Conservation (phyloP, 2,797 vertebrate genomes). For the Serranus cabrilla region DNA sequence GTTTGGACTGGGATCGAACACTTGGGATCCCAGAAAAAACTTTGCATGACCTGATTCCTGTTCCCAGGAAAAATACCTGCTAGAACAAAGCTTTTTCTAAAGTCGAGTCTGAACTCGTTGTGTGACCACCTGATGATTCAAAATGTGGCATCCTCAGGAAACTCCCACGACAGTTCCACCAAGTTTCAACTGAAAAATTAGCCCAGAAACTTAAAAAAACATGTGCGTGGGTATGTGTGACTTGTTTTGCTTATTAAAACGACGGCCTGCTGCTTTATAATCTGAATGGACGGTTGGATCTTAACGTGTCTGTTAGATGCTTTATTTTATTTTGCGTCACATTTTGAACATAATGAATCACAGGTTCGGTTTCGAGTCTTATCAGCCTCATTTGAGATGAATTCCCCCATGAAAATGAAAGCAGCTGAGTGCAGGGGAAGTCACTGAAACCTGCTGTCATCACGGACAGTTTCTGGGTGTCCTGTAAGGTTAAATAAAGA, state of each 20-base stretch:
- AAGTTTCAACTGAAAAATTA: background rate
- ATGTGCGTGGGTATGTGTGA: background rate
- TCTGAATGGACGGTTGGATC: background rate
- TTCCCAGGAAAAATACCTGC: rapidly evolving
- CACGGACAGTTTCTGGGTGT: background rate
- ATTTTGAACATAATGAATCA: background rate
- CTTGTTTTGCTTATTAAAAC: slow-evolving; percentile 7
- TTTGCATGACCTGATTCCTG: background rate
- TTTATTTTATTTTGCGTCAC: background rate
- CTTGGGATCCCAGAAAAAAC: background rate
- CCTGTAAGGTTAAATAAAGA: background rate
- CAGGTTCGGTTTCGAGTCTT: background rate
- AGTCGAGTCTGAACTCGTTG: background rate
- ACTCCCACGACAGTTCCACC: background rate
- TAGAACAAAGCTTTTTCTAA: too few species aligned
- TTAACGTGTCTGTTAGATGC: background rate
- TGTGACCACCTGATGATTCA: too few species aligned
- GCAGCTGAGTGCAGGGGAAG: background rate
- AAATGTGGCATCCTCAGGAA: background rate
- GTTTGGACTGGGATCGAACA: background rate
- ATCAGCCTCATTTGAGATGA: background rate
- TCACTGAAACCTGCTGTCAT: background rate
- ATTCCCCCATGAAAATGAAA: background rate
- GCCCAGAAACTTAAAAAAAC: background rate
- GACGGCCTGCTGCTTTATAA: background rate